Evolutionary conservation across 2,113 vertebrate species (phyloP), one percentile per base, ranked within the genome.

Genomic region (Tachysurus vachellii): DNA sequence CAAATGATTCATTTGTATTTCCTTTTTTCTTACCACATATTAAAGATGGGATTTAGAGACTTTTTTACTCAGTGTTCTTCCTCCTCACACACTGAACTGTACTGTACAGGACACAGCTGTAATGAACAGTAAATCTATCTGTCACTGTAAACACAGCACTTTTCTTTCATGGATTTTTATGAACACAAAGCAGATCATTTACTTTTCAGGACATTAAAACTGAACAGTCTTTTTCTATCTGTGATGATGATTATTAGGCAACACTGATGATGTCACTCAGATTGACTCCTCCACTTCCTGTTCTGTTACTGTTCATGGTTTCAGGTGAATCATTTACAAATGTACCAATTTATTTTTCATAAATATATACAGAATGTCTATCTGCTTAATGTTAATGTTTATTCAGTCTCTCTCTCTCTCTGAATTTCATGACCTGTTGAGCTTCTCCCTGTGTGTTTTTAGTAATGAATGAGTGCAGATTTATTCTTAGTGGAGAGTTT

Each of bases 281-380:
- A 68, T 19, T 86, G 76, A 36, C 70, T 62, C 86, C 44, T 54
- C 31, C n/a, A 28, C 70, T 77, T 87, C 16, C 21, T 17, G 81
- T 83, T 16, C 70, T 83, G 42, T 42, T 83, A 23, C 6, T 77
- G 28, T n/a, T 87, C 81, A 83, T 87, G n/a, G 23, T 76, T 83
- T 76, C 81, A 36, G 47, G 86, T 83, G 28, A 87, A 70, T 76
- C 0, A 31, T 54, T 28, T 54, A n/a, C 47, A 14, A 36, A 50
- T 7, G 47, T 50, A 50, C 47, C 8, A 9, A 50, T 5, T 50
- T 50, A 50, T 50, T 50, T 7, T 50, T 13, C 28, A 70, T 17
- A 17, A 1, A 36, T 36, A 36, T 36, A 2, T 50, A 9, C 47
- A 7, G 5, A 50, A 50, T 50, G 47, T 50, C 8, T 7, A 50